These are phyloP conservation scores for Patella vulgata DNA, from an alignment of 1,140 invertebrate species.

Conservation along the genomic window DNA sequence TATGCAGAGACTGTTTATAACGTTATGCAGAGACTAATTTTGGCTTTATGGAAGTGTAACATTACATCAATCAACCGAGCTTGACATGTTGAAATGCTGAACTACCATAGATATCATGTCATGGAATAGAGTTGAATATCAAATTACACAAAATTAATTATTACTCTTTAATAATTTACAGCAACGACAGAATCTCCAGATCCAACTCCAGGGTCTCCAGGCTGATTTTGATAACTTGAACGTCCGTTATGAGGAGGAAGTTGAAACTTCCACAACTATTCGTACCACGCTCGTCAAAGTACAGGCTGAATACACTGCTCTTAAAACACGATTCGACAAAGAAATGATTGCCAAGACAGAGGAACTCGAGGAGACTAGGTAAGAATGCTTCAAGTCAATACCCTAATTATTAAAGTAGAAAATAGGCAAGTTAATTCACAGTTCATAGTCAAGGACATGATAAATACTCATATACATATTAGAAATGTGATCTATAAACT, in stretches of 20 bases:
- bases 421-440: no score
- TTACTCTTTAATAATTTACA: constrained; percentile 26
- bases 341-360: constrained; percentile 62
- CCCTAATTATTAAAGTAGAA: not conserved
- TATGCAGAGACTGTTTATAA: no score
- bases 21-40: no score
- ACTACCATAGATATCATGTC: no score
- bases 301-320: constrained; percentile 53
- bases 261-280: constrained; percentile 54
- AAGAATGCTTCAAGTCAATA: not conserved
- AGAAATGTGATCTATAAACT: no score
- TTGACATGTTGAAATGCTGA: no score
- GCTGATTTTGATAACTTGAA: constrained; percentile 65
- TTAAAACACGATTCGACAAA: constrained; percentile 64
- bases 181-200: constrained; percentile 63
- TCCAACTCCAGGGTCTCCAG: constrained; percentile 59
- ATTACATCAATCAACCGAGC: no score
- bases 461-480: no score
- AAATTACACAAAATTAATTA: no score
- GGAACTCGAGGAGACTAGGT: constrained; percentile 65
- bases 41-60: no score
- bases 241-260: constrained; percentile 64
- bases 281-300: constrained; percentile 55
- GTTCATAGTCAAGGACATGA: no score
- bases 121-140: no score